These are phyloP conservation scores for Colinus virginianus DNA, from an alignment of 2,113 vertebrate genomes.

Conservation along the genomic window DNA sequence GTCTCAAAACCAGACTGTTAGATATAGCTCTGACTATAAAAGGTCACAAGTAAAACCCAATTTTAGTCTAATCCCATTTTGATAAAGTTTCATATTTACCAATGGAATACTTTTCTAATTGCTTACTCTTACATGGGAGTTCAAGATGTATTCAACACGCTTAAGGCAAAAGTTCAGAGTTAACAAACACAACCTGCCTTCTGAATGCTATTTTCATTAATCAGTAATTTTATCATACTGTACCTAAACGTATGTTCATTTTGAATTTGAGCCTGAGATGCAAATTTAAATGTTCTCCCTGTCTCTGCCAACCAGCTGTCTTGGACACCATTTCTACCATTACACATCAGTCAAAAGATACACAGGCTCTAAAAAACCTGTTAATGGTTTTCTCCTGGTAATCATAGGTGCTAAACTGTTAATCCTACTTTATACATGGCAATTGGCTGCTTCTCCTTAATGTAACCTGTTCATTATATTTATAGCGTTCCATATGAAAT, in stretches of 20 bases:
- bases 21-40: not conserved
- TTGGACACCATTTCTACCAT: not conserved
- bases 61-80: conserved; percentile 28
- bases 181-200: conserved; percentile 40
- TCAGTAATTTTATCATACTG: not conserved
- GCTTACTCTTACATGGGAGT: conserved; percentile 34
- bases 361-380: not conserved
- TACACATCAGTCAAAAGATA: not conserved
- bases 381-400: not conserved
- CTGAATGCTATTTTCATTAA: conserved; percentile 34
- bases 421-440: not conserved
- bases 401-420: not conserved
- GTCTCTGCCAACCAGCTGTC: not conserved
- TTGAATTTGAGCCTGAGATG: conserved; percentile 7
- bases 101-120: conserved; percentile 34
- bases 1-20: not conserved
- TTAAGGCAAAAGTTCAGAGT: conserved; percentile 34
- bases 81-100: conserved; percentile 39
- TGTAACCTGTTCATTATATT: not conserved
- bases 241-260: not conserved
- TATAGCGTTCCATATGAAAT: not conserved
- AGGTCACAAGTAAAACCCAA: conserved; percentile 43
- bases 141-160: conserved; percentile 40
- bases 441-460: not conserved
- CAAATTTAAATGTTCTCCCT: not conserved